A percentile compares a stretch with the other conserved stretches of the same genome.
Conservation (phyloP, 2,113 vertebrate genomes). For the Cryptomyrus ogoouensis region DNA sequence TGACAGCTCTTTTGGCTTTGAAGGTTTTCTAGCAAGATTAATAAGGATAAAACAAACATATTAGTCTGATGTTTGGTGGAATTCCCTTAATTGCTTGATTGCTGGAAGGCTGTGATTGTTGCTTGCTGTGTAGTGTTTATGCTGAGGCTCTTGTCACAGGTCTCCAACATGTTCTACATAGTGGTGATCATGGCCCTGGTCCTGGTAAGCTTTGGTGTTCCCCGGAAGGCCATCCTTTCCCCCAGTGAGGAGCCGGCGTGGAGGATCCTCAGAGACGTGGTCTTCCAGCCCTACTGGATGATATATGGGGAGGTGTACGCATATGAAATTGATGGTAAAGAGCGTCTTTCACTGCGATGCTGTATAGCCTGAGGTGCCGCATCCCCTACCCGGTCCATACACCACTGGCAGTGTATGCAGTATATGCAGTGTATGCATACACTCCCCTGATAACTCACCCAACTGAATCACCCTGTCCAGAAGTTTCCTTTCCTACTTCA, state of each 20-base stretch:
- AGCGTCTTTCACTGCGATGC: constrained; percentile 8
- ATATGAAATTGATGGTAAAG: constrained; percentile 96
- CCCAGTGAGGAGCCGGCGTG: constrained; percentile 80
- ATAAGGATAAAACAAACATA: background rate
- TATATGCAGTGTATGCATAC: no score
- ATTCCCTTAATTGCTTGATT: background rate
- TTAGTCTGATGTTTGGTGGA: background rate
- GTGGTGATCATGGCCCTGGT: constrained; percentile 97
- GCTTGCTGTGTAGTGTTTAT: background rate
- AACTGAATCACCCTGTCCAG: background rate
- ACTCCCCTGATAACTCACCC: background rate
- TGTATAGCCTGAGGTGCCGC: background rate
- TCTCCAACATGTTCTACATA: constrained; percentile 99
- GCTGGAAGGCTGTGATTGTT: background rate
- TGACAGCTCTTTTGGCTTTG: background rate
- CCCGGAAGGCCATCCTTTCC: constrained; percentile 91
- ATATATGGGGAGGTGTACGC: constrained; percentile 99
- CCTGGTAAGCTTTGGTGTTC: constrained; percentile 91
- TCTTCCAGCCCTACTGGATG: constrained; percentile 99
- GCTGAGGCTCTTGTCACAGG: constrained; percentile 55
- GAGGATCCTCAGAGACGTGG: constrained; percentile 87
- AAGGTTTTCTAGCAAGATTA: background rate
- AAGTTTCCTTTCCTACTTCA: background rate
- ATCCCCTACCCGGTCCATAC: background rate
- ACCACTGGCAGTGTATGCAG: no score